Evolutionary conservation across 2,113 vertebrate genomes (phyloP), one percentile per base, ranked within the genome.

Genomic region (Phrynosoma platyrhinos): DNA sequence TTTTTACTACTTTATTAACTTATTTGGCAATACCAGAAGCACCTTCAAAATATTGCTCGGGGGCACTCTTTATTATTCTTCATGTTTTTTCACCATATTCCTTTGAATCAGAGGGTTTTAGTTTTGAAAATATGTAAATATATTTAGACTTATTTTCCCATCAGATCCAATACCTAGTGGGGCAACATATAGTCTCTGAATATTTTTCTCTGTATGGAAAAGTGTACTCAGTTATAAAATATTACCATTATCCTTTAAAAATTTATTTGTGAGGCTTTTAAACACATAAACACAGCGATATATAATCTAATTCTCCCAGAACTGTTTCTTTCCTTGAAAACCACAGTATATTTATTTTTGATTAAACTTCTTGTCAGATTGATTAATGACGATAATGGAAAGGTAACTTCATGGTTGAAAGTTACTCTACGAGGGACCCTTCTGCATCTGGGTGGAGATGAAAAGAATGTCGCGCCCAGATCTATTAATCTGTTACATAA

Each of bases 101-200:
- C 90, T 88, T 9, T n/a, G 92, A 94, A 92, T 96, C 96, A 97
- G 96, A 97, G 92, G 93, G 93, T 92, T 96, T 97, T 96, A 94
- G 94, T 93, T 91, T 87, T 96, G 97, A 93, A 97, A n/a, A 92
- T 94, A 97, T 96, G 97, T 97, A 98, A 93, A 93, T 90, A 92
- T 97, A 94, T 94, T 86, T 88, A 12, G 94, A 93, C 96, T 97
- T 97, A 91, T 96, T 96, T 96, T 90, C 92, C 90, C 92, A 94
- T 91, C 53, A 92, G 93, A 92, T n/a, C 20, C 0, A 42, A 87
- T 0, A 9, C 9, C 86, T 75, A 72, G 32, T 30, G 72, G 81
- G 64, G 62, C 58, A 7, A 87, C 25, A 13, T 36, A 14, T 47
- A 30, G 85, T 79, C 40, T 47, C 30, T 3, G 3, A 1, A 42